These are phyloP conservation scores for Drosophila kurseongensis DNA, from an alignment of 1,140 invertebrate genomes.

Conservation along the genomic window DNA sequence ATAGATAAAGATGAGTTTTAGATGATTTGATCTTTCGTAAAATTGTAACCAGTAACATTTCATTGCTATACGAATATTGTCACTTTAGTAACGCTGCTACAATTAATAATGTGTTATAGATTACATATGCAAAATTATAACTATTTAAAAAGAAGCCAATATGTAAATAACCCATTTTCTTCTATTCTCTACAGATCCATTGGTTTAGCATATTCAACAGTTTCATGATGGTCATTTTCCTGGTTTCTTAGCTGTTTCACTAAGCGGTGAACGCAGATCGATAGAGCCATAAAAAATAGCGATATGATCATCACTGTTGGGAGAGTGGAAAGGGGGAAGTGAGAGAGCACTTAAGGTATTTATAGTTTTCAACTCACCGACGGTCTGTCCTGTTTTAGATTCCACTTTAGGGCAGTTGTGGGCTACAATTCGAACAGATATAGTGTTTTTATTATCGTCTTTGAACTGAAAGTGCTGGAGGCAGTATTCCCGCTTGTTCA, in stretches of 20 bases:
- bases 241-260: constrained; percentile 90
- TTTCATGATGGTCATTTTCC: constrained; percentile 99
- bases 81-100: too few relatives aligned
- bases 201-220: constrained; percentile 99
- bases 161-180: neutral
- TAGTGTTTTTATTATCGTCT: too few relatives aligned
- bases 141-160: neutral
- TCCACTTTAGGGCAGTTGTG: constrained; percentile 25
- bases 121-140: too few relatives aligned
- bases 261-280: constrained; percentile 89
- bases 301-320: constrained; percentile 87
- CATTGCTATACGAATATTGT: too few relatives aligned
- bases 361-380: constrained; percentile 4
- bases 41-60: too few relatives aligned
- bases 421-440: constrained; percentile 22
- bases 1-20: too few relatives aligned
- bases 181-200: constrained; percentile 91
- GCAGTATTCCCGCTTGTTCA: constrained; percentile 62
- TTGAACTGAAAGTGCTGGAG: constrained; percentile 36
- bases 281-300: constrained; percentile 88
- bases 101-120: too few relatives aligned
- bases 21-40: too few relatives aligned
- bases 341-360: too few relatives aligned
- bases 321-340: neutral
- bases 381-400: neutral